These are phyloP conservation scores for Drosophila tropicalis DNA, from an alignment of 1,140 invertebrate species.

Conservation along the genomic window DNA sequence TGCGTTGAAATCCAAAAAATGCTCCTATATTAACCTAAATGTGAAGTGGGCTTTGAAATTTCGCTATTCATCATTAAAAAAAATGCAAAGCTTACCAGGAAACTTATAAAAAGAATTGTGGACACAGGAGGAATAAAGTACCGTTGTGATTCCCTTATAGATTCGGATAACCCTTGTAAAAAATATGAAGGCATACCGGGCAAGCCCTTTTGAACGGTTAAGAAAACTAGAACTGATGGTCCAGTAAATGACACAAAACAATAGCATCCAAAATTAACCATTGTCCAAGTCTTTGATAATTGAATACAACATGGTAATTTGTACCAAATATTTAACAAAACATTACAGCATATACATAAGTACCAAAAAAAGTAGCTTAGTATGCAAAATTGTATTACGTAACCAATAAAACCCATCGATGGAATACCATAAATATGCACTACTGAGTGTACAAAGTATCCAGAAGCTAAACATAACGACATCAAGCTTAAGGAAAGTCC, in stretches of 20 bases:
- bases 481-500: conserved; percentile 71
- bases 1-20: conserved; percentile 80
- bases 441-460: conserved; percentile 77
- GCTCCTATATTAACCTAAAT: conserved; percentile 57
- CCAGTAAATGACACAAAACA: conserved; percentile 50
- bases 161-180: conserved; percentile 77
- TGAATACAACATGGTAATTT: conserved; percentile 64
- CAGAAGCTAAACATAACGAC: conserved; percentile 73
- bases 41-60: background rate
- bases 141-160: conserved; percentile 74
- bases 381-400: conserved; percentile 75
- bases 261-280: conserved; percentile 59
- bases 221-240: conserved; percentile 59
- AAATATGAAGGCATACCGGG: conserved; percentile 81
- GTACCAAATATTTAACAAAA: conserved; percentile 74
- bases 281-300: conserved; percentile 47
- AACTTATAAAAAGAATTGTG: conserved; percentile 64
- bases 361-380: conserved; percentile 80
- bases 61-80: no score
- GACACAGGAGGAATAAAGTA: conserved; percentile 82
- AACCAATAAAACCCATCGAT: conserved; percentile 64
- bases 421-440: conserved; percentile 71
- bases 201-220: conserved; percentile 73
- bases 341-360: conserved; percentile 75
- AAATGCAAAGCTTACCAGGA: conserved; percentile 42